Conservation (phyloP, 2,888 invertebrate species). For the Brachypalpus laphriformis region DNA sequence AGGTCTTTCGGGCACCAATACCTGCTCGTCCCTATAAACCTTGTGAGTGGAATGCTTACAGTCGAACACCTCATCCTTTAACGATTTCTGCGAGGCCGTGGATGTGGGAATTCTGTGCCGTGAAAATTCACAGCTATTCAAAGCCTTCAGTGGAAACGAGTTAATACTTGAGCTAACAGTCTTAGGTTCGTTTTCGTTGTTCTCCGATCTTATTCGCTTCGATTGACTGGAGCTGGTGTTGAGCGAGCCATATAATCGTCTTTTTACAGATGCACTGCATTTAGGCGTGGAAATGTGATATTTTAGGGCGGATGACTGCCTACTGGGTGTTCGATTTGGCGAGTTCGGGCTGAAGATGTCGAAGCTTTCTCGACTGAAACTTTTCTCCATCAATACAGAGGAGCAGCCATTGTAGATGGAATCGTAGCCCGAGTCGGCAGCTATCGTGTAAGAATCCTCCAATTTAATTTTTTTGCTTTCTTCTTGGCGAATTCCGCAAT, state of each 20-base stretch:
- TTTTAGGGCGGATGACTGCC: conserved; percentile 14
- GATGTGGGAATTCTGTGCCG: conserved; percentile 17
- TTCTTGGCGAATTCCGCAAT: conserved; percentile 48
- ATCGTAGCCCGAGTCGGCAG: conserved; percentile 58
- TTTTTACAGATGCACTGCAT: conserved; percentile 36
- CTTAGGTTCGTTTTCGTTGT: conserved; percentile 53
- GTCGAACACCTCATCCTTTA: conserved; percentile 5
- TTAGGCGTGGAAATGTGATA: conserved; percentile 64
- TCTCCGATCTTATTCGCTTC: conserved; percentile 51
- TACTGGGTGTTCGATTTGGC: conserved; percentile 30
- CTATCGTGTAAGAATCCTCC: conserved; percentile 25
- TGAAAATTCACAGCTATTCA: too few species aligned
- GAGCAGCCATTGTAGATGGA: conserved; percentile 50
- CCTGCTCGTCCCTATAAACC: neutral
- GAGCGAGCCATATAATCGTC: conserved; percentile 31
- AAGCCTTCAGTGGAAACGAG: conserved; percentile 8
- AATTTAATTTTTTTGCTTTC: conserved; percentile 45
- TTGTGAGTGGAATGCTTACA: conserved; percentile 13
- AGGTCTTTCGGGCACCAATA: conserved; percentile 41
- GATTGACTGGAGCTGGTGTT: conserved; percentile 6
- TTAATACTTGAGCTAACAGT: conserved; percentile 26
- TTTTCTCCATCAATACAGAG: conserved; percentile 59
- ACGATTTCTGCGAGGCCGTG: neutral
- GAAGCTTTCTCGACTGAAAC: conserved; percentile 54
- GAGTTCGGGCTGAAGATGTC: conserved; percentile 56